Conservation (phyloP, 2,888 invertebrate species). For the Pyralis farinalis region DNA sequence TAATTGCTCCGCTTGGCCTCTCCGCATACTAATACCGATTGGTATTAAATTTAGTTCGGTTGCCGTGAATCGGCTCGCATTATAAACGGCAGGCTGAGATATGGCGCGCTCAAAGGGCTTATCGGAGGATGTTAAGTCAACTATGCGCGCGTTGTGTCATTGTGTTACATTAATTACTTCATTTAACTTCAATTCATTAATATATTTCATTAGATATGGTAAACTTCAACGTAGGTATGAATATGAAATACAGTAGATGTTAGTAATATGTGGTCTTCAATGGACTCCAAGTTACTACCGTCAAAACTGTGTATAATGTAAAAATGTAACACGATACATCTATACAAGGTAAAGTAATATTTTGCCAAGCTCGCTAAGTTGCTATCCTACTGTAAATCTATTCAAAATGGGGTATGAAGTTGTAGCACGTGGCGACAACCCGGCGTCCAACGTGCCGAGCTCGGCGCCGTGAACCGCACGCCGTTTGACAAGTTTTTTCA, state of each 20-base stretch:
- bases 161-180: no score
- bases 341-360: neutral
- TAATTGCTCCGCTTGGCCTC: constrained; percentile 59
- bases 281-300: no score
- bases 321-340: no score
- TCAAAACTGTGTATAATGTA: no score
- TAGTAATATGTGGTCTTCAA: no score
- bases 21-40: constrained; percentile 43
- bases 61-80: neutral
- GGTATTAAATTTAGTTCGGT: constrained; percentile 11
- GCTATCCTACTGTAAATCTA: neutral
- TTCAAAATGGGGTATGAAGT: neutral
- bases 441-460: neutral
- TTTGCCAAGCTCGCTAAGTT: neutral
- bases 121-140: neutral
- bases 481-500: constrained; percentile 2
- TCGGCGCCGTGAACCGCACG: neutral
- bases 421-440: neutral
- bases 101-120: neutral
- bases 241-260: no score
- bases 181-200: no score
- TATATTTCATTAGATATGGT: no score
- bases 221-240: no score
- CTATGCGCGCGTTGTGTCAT: neutral
- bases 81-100: neutral